phyloP scores from a whole-genome alignment of 2,113 vertebrate genomes.

The Melanerpes formicivorus region DNA sequence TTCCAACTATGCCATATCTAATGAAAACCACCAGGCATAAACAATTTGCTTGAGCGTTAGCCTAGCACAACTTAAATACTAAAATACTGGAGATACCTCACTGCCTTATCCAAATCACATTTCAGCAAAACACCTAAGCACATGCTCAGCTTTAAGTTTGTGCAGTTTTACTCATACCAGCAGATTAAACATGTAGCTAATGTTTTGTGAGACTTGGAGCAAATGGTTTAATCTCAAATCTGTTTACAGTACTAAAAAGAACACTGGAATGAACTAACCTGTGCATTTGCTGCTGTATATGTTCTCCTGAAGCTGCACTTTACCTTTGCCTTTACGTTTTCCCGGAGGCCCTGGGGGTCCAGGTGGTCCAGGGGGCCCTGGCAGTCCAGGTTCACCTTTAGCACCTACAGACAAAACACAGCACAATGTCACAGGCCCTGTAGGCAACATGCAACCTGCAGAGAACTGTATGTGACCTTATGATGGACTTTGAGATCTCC shows the following conservation, averaged over 20 bases:
- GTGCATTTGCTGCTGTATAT: constrained; percentile 45
- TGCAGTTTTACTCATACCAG: neutral
- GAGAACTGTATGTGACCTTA: accelerated
- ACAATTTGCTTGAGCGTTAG: neutral
- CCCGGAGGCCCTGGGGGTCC: constrained; percentile 76
- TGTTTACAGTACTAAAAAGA: neutral
- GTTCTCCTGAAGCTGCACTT: constrained; percentile 70
- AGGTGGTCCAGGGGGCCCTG: constrained; percentile 74
- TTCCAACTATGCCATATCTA: neutral
- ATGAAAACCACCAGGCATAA: neutral
- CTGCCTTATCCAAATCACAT: neutral
- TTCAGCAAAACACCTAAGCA: neutral
- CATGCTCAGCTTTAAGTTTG: neutral
- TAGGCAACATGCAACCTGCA: neutral
- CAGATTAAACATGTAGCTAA: neutral
- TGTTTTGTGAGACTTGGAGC: neutral
- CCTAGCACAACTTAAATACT: neutral
- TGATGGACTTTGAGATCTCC: neutral
- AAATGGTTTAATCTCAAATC: neutral
- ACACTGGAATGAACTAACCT: constrained; percentile 42
- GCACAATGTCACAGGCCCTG: neutral
- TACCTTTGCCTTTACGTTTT: constrained; percentile 79
- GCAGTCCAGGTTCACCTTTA: constrained; percentile 77
- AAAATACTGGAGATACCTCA: neutral
- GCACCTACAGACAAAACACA: constrained; percentile 65